A percentile compares a stretch with the other conserved stretches of the same genome.
phyloP scores from a whole-genome alignment of 2,797 vertebrate species.

The Fundulus diaphanus region DNA sequence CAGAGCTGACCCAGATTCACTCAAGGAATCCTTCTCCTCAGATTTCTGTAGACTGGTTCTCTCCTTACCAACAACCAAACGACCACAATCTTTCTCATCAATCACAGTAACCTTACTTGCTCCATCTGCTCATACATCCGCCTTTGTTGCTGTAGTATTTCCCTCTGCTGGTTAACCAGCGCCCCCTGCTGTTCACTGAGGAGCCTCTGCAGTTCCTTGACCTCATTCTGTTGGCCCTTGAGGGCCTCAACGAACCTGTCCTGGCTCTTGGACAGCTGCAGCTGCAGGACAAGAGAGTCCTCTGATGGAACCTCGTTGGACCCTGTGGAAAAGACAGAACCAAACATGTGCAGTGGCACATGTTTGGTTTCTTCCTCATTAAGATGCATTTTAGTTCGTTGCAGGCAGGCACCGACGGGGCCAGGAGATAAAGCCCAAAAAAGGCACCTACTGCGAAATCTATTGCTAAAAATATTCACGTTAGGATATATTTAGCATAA shows the following conservation, averaged over 20 bases:
- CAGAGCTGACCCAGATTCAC: conserved; percentile 1
- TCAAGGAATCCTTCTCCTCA: conserved; percentile 2
- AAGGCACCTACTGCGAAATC: too few relatives aligned
- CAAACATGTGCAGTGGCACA: too few relatives aligned
- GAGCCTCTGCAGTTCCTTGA: conserved; percentile 85
- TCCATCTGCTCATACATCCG: conserved; percentile 90
- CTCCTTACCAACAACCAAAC: neutral
- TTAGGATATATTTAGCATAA: too few relatives aligned
- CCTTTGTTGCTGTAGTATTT: conserved; percentile 88
- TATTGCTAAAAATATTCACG: too few relatives aligned
- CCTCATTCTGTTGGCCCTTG: conserved; percentile 83
- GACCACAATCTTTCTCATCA: conserved; percentile 2
- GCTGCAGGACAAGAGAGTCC: conserved; percentile 87
- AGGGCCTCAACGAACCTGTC: conserved; percentile 87
- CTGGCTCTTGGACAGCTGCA: conserved; percentile 87
- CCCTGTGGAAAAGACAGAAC: conserved; percentile 66
- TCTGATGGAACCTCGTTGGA: conserved; percentile 88
- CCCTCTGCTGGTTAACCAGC: conserved; percentile 84
- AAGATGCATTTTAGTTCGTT: neutral
- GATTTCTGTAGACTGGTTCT: neutral
- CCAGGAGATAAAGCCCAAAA: too few relatives aligned
- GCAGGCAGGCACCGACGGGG: too few relatives aligned
- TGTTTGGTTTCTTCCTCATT: neutral
- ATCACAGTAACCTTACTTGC: conserved; percentile 67
- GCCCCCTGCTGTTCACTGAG: conserved; percentile 85